Evolutionary conservation across 1,140 invertebrate species (phyloP).

Genomic region (Drosophila parabipectinata): DNA sequence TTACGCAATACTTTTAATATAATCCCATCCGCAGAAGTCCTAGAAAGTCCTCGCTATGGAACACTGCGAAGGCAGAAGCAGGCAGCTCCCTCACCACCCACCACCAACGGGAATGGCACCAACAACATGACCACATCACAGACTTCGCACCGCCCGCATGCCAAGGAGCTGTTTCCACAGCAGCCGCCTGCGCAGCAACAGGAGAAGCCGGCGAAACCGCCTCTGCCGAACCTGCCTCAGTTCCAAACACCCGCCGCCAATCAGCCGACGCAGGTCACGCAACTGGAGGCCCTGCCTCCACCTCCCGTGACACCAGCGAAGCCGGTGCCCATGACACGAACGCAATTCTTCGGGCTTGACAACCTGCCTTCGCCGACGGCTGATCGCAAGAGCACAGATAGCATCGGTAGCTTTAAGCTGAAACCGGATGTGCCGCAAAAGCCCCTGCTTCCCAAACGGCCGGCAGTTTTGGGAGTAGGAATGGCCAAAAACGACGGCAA

Average conservation of each 20-base stretch:
- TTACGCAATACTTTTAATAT: not conserved
- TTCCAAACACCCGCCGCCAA: conserved; percentile 49
- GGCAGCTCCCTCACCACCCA: conserved; percentile 74
- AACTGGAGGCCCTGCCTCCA: conserved; percentile 59
- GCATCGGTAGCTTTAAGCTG: conserved; percentile 68
- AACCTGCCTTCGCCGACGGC: conserved; percentile 77
- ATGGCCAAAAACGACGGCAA: conserved; percentile 46
- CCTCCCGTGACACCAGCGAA: conserved; percentile 68
- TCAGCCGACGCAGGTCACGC: conserved; percentile 32
- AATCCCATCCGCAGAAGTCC: conserved; percentile 51
- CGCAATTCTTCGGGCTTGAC: conserved; percentile 79
- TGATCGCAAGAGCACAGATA: conserved; percentile 76
- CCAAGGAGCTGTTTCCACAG: conserved; percentile 74
- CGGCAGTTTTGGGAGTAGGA: conserved; percentile 57
- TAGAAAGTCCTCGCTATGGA: conserved; percentile 79
- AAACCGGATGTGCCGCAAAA: conserved; percentile 81
- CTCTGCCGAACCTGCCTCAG: conserved; percentile 68
- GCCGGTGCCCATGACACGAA: conserved; percentile 80
- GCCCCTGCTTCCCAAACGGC: conserved; percentile 73
- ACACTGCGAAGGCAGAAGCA: conserved; percentile 74
- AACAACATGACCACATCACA: conserved; percentile 46
- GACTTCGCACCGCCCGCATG: conserved; percentile 56
- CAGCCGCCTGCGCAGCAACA: conserved; percentile 43
- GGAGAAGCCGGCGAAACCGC: conserved; percentile 76
- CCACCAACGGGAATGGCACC: conserved; percentile 65